A percentile compares a stretch with the other conserved stretches of the same genome.
Conservation (phyloP, 1,140 invertebrate genomes). For the Stegodyphus dumicola region DNA sequence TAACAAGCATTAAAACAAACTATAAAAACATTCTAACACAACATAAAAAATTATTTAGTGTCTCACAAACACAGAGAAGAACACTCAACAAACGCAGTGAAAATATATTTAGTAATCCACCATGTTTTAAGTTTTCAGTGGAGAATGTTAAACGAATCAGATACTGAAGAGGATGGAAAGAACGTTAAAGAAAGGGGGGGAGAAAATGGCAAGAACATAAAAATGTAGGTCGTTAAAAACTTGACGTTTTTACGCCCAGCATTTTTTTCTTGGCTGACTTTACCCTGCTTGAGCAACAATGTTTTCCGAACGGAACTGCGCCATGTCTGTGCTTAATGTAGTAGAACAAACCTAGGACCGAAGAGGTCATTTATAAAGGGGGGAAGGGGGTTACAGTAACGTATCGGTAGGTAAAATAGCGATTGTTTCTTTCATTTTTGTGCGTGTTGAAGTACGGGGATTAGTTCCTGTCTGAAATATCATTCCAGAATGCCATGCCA, state of each 20-base stretch:
- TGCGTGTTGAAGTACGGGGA: too few relatives aligned
- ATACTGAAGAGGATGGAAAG: not conserved
- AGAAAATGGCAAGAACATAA: constrained; percentile 6
- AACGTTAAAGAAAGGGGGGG: not conserved
- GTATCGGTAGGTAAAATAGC: too few relatives aligned
- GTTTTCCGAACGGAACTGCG: too few relatives aligned
- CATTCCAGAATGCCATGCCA: too few relatives aligned
- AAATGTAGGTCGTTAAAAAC: constrained; percentile 2
- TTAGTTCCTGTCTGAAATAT: too few relatives aligned
- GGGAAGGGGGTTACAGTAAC: too few relatives aligned
- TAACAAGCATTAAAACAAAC: not conserved
- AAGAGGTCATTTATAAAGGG: not conserved
- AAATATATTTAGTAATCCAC: not conserved
- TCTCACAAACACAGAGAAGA: not conserved
- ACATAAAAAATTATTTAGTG: constrained; percentile 44
- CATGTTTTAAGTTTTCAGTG: not conserved
- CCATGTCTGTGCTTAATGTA: constrained; percentile 15
- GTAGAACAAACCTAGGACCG: constrained; percentile 14
- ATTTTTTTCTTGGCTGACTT: not conserved
- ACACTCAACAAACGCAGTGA: not conserved
- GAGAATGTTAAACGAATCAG: not conserved
- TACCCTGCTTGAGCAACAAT: too few relatives aligned
- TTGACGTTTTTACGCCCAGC: not conserved
- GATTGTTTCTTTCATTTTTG: too few relatives aligned
- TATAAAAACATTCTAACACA: constrained; percentile 10